These are phyloP conservation scores for Plagodis pulveraria DNA, from an alignment of 2,888 invertebrate genomes.

Conservation along the genomic window DNA sequence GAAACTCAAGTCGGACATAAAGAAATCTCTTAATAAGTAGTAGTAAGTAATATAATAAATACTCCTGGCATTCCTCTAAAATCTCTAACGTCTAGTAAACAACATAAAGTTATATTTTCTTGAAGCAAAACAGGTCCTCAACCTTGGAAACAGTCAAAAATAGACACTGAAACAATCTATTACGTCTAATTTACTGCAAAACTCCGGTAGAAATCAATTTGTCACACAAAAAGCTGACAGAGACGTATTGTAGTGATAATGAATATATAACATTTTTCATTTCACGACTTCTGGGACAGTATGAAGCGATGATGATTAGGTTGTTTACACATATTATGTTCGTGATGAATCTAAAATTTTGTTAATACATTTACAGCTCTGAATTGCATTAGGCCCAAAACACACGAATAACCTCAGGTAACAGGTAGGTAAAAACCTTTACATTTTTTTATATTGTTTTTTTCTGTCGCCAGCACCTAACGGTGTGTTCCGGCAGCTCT, in stretches of 20 bases:
- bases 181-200: conserved; percentile 27
- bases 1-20: no score
- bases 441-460: no score
- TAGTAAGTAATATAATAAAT: no score
- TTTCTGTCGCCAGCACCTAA: no score
- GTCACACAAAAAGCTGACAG: conserved; percentile 32
- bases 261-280: conserved; percentile 24
- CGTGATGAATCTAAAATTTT: no score
- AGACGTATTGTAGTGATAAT: conserved; percentile 26
- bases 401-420: no score
- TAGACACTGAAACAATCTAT: conserved; percentile 26
- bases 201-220: conserved; percentile 35
- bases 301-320: conserved; percentile 14
- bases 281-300: conserved; percentile 17
- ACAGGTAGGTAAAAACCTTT: no score
- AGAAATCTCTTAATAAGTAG: no score
- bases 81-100: neutral
- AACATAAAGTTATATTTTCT: neutral
- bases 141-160: conserved; percentile 22
- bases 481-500: no score
- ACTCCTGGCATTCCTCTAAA: no score
- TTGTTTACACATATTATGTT: conserved; percentile 9
- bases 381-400: no score
- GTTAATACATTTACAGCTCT: no score
- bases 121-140: conserved; percentile 6